Conservation (phyloP, 2,888 invertebrate species). For the Aphodius granarius region DNA sequence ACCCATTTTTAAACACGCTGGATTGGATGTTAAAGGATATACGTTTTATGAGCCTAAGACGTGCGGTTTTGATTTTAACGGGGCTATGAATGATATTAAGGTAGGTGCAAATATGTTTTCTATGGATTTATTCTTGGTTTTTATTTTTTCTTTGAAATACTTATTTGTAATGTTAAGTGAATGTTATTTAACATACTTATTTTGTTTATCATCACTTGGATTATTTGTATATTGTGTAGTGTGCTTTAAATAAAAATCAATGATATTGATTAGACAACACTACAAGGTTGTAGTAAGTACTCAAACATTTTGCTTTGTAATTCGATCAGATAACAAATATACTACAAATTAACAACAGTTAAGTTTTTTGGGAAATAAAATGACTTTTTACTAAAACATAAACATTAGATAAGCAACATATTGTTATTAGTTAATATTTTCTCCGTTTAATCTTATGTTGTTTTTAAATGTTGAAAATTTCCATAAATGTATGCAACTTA, state of each 20-base stretch:
- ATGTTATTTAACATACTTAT: background rate
- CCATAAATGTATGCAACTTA: no score
- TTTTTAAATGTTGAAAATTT: no score
- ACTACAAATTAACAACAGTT: background rate
- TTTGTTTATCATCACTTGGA: background rate
- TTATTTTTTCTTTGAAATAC: background rate
- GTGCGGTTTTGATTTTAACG: conserved; percentile 90
- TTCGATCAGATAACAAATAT: background rate
- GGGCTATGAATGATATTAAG: conserved; percentile 83
- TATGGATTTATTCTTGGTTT: background rate
- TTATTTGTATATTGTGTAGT: background rate
- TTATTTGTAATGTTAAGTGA: background rate
- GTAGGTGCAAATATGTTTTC: conserved; percentile 57
- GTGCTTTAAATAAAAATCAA: background rate
- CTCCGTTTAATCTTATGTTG: no score
- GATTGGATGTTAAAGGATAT: conserved; percentile 84
- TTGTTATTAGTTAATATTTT: no score
- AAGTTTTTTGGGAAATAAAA: no score
- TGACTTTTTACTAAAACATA: no score
- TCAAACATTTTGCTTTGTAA: background rate
- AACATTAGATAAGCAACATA: no score
- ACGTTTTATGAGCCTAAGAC: conserved; percentile 93
- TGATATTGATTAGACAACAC: background rate
- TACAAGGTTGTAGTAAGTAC: background rate
- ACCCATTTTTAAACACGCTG: conserved; percentile 89